phyloP scores from a whole-genome alignment of 2,888 invertebrate genomes.

The Odiellus spinosus region DNA sequence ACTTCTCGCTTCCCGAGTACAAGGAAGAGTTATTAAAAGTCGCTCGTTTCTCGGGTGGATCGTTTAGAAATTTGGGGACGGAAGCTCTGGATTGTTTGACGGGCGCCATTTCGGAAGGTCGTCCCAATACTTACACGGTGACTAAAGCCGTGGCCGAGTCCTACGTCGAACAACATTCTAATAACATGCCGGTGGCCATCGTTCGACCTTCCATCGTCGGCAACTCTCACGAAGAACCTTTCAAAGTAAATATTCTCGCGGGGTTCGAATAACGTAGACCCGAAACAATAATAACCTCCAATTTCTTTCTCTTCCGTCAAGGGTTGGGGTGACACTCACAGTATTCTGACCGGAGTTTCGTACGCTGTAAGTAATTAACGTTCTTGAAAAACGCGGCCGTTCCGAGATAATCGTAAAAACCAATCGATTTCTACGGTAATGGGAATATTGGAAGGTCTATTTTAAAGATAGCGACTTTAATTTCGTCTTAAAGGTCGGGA shows the following conservation, averaged over 20 bases:
- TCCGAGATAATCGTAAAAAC: conserved; percentile 33
- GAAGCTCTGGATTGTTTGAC: too few relatives aligned
- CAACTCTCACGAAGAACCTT: conserved; percentile 22
- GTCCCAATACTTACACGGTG: conserved; percentile 39
- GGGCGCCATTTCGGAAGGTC: conserved; percentile 16
- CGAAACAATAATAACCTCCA: too few relatives aligned
- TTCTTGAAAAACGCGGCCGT: conserved; percentile 40
- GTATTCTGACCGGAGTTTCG: conserved; percentile 26
- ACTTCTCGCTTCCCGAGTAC: too few relatives aligned
- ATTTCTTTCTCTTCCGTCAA: conserved; percentile 25
- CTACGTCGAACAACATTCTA: conserved; percentile 29
- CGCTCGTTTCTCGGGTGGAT: too few relatives aligned
- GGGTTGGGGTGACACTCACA: conserved; percentile 32
- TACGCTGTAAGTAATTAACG: too few relatives aligned
- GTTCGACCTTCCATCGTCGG: conserved; percentile 38
- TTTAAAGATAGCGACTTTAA: conserved; percentile 11
- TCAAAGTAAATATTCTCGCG: conserved; percentile 32
- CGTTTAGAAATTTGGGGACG: too few relatives aligned
- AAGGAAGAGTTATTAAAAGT: too few relatives aligned
- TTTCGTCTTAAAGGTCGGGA: too few relatives aligned
- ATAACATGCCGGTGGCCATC: conserved; percentile 32
- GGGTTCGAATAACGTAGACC: too few relatives aligned
- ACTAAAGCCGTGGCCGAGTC: conserved; percentile 38
- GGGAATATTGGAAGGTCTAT: too few relatives aligned
- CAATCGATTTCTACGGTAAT: too few relatives aligned